Evolutionary conservation across 2,888 invertebrate genomes (phyloP), one percentile per base, ranked within the genome.

Genomic region (Asteroscopus sphinx): DNA sequence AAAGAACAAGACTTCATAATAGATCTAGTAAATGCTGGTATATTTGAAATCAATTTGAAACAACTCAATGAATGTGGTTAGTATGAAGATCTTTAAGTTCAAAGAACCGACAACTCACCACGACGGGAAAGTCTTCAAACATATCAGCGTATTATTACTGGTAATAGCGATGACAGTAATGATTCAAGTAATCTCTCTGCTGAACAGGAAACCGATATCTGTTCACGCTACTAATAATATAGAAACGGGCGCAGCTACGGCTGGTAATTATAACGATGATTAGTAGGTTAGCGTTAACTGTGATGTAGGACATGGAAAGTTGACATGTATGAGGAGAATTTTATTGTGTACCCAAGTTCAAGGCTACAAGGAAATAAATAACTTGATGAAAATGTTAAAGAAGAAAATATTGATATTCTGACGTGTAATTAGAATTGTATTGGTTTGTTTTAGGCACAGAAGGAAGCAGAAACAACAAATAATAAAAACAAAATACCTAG

Each of bases 71-170:
- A 21, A 21, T n/a, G n/a, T n/a, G n/a, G 21, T 21, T 21, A 21
- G 21, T 21, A 21, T 21, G 3, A 21, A 21, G 21, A 21, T 21
- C 21, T 21, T 21, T 21, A 2, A 21, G 4, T 3, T 21, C 21
- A 21, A 21, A 21, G 21, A 4, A 21, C 2, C 21, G 21, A 7
- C 25, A 45, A 60, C 58, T 54, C 30, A 72, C 54, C 46, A 58
- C 7, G 12, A 55, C 13, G 36, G 51, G 72, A 71, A 64, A 75
- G 56, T 61, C 39, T 40, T 62, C 47, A 47, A 57, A 55, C 44
- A 45, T 71, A 66, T 59, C 60, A 64, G 53, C 48, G 35, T 62
- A 36, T 57, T 40, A 75, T 71, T 68, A 75, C 35, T n/a, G 0
- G 35, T 37, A 45, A 52, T 45, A 30, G 35, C 8, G 52, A 39